Conservation (phyloP, 2,797 vertebrate genomes). For the Zonotrichia albicollis region DNA sequence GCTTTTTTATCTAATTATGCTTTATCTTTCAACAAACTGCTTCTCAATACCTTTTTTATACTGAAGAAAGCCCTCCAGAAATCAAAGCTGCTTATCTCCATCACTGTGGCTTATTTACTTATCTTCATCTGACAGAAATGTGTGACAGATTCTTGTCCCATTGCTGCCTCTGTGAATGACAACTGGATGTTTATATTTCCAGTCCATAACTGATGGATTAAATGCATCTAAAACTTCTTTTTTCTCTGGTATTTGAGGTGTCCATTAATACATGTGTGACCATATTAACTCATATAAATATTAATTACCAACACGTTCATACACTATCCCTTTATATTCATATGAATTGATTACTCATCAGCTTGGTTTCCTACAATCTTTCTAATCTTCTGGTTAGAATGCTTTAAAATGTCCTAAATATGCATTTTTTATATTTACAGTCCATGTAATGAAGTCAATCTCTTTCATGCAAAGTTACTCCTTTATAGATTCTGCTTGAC, state of each 20-base stretch:
- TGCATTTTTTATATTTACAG: neutral
- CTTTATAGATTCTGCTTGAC: neutral
- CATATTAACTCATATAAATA: neutral
- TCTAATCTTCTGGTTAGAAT: neutral
- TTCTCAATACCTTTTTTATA: slow-evolving; percentile 26
- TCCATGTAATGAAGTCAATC: neutral
- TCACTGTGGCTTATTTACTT: slow-evolving; percentile 48
- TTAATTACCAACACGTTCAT: neutral
- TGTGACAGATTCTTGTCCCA: neutral
- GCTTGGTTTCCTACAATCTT: neutral
- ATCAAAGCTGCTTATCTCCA: slow-evolving; percentile 57
- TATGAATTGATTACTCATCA: neutral
- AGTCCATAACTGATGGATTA: neutral
- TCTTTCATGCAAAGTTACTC: neutral
- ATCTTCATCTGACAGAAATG: slow-evolving; percentile 52
- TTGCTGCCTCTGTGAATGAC: slow-evolving; percentile 6
- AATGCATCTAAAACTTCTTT: neutral
- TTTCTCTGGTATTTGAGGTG: neutral
- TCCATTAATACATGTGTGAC: neutral
- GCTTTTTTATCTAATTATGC: slow-evolving; percentile 32
- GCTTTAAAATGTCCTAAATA: neutral
- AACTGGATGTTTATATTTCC: slow-evolving; percentile 24
- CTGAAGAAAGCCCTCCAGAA: slow-evolving; percentile 50
- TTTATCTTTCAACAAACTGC: slow-evolving; percentile 31
- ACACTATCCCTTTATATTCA: neutral